A percentile compares a stretch with the other conserved stretches of the same genome.
These are phyloP conservation scores for Etheostoma spectabile DNA, from an alignment of 2,113 vertebrate species.

Conservation along the genomic window DNA sequence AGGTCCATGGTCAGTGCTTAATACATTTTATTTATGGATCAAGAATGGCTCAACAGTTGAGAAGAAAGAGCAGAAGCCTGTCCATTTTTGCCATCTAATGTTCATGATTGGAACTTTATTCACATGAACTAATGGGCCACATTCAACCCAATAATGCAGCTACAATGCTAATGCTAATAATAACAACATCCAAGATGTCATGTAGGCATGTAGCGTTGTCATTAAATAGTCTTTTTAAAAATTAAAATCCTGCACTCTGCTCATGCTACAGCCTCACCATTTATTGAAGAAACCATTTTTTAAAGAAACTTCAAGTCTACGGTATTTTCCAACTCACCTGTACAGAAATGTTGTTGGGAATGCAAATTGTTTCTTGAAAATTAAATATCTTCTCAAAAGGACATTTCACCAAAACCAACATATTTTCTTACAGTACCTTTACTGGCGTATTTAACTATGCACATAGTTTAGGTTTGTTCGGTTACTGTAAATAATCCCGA, in stretches of 20 bases:
- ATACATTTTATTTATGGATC: not conserved
- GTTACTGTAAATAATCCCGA: not conserved
- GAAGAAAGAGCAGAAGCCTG: not conserved
- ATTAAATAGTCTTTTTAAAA: not conserved
- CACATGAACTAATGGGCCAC: not conserved
- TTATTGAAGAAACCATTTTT: too few species aligned
- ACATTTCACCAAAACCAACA: too few species aligned
- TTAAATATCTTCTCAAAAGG: too few species aligned
- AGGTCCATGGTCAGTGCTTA: not conserved
- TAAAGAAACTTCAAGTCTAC: too few species aligned
- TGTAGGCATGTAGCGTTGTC: not conserved
- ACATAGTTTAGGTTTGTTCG: not conserved
- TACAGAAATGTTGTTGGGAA: too few species aligned
- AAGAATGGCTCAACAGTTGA: not conserved
- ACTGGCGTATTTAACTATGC: not conserved
- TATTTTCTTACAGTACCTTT: not conserved
- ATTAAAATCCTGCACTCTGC: too few species aligned
- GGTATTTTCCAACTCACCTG: too few species aligned
- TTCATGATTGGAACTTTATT: constrained; percentile 19
- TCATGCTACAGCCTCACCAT: too few species aligned
- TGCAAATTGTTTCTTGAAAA: too few species aligned
- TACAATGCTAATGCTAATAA: not conserved
- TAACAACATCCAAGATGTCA: not conserved
- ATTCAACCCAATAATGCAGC: not conserved
- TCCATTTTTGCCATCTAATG: constrained; percentile 25